These are phyloP conservation scores for Drosophila mulleri DNA, from an alignment of 2,888 invertebrate species.

Conservation along the genomic window DNA sequence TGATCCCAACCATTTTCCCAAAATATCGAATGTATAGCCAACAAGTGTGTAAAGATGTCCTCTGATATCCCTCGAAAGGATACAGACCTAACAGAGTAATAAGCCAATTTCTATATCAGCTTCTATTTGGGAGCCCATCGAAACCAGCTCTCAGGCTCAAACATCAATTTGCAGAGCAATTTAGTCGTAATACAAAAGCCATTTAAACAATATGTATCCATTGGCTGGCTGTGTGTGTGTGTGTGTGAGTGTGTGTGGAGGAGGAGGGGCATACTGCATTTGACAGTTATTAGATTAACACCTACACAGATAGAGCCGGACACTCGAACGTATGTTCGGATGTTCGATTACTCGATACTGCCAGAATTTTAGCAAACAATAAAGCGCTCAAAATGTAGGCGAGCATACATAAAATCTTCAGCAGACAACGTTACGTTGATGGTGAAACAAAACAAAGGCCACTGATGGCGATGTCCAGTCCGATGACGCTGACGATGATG, in stretches of 20 bases:
- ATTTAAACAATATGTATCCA: conserved; percentile 35
- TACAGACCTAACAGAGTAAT: background rate
- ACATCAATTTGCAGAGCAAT: conserved; percentile 55
- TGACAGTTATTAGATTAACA: conserved; percentile 81
- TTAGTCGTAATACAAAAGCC: conserved; percentile 41
- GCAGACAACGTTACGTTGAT: conserved; percentile 59
- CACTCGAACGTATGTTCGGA: conserved; percentile 19
- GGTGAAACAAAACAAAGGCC: conserved; percentile 48
- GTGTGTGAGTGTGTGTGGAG: conserved; percentile 28
- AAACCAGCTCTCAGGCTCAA: conserved; percentile 1
- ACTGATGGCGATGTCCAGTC: conserved; percentile 24
- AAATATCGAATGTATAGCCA: too few relatives aligned
- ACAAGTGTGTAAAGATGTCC: too few relatives aligned
- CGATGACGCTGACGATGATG: conserved; percentile 12
- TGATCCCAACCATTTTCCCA: too few relatives aligned
- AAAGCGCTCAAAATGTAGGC: conserved; percentile 77
- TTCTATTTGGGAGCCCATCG: background rate
- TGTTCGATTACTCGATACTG: conserved; percentile 47
- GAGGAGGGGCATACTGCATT: conserved; percentile 63
- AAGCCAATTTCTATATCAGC: background rate
- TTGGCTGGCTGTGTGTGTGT: conserved; percentile 18
- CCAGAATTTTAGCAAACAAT: conserved; percentile 73
- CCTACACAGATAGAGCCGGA: conserved; percentile 50
- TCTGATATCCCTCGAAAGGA: too few relatives aligned
- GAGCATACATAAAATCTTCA: conserved; percentile 72